These are phyloP conservation scores for Belonocnema kinseyi DNA, from an alignment of 1,140 invertebrate species.

Conservation along the genomic window DNA sequence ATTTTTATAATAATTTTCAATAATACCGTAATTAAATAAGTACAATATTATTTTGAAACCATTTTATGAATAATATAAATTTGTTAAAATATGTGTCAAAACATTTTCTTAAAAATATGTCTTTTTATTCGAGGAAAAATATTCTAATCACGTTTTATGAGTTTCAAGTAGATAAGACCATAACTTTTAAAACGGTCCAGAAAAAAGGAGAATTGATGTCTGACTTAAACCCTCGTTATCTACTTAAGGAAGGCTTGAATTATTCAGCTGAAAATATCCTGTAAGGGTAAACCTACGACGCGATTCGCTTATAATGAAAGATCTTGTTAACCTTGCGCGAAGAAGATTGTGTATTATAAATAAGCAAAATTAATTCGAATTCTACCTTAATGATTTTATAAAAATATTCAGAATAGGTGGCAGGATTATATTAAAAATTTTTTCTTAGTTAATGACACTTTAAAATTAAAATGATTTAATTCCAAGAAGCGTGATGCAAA, in stretches of 20 bases:
- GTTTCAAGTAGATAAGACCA: not conserved
- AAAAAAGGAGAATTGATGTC: not conserved
- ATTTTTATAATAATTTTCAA: no score
- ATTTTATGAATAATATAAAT: no score
- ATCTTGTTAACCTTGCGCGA: not conserved
- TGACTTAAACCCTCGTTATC: not conserved
- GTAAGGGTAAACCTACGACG: not conserved
- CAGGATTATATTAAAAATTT: no score
- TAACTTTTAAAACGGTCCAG: conserved; percentile 29
- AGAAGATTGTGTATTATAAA: not conserved
- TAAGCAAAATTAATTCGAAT: not conserved
- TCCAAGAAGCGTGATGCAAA: no score
- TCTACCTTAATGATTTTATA: no score
- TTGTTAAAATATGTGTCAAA: no score
- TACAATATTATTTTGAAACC: no score
- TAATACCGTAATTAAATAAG: no score
- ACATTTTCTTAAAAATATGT: no score
- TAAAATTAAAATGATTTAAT: no score
- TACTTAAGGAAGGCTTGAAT: conserved; percentile 4
- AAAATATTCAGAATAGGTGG: no score
- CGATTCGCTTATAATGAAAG: not conserved
- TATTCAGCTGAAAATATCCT: not conserved
- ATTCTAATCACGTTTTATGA: not conserved
- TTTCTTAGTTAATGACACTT: no score
- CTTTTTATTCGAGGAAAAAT: not conserved